Evolutionary conservation across 2,888 invertebrate species (phyloP), one percentile per base, ranked within the genome.

Genomic region (Phlogophora meticulosa): DNA sequence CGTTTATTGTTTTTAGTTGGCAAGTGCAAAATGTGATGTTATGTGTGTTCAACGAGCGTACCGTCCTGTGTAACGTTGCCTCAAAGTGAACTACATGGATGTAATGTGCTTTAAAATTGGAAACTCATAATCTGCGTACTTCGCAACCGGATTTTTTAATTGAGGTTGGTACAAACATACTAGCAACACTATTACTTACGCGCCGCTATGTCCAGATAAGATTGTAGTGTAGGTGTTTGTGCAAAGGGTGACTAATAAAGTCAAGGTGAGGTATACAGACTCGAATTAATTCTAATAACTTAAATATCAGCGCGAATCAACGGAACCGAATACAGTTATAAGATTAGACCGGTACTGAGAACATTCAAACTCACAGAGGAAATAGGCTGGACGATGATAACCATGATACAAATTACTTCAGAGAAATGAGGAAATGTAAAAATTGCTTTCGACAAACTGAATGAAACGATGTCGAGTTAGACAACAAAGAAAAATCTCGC

Each of bases 11-110:
- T 93, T 90, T 88, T 87, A 86, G 87, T 89, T 85, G 86, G 87
- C 88, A 76, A 92, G 94, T 94, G 94, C 93, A 93, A 94, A 94
- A 94, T 94, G 95, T 95, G 95, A 95, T 93, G 91, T 93, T 92
- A 88, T 94, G 92, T 92, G 92, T 94, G 94, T 80, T 90, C 89
- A 91, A 88, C 88, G 83, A 93, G 90, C 92, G 91, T 90, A 85
- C 90, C 89, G 89, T 88, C 90, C 91, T 90, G 93, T 94, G 94
- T 91, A 92, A 94, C 93, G 89, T 93, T 92, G 86, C 87, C 82
- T 84, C 86, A 86, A 89, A 92, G 94, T 94, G 94, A 94, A 93
- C 93, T 94, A 83, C 85, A 90, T 92, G 92, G 90, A 91, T 92
- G 84, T 90, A 92, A 92, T 89, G 94, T 94, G 93, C 84, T 91